Evolutionary conservation across 2,797 vertebrate species (phyloP).

Genomic region (Adelosebastes latens): DNA sequence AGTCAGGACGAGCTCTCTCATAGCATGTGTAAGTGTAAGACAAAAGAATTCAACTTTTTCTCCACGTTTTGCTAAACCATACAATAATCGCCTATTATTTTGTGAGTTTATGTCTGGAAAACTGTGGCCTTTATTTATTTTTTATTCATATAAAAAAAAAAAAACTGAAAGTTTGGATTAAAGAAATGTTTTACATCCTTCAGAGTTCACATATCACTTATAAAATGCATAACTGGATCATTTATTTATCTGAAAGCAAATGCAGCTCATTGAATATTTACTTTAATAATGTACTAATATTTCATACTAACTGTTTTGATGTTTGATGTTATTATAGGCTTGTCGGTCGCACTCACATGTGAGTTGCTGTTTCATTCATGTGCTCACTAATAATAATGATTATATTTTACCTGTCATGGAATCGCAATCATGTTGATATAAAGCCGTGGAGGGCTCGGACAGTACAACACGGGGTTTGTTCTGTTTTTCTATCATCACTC

Average conservation of each 20-base stretch:
- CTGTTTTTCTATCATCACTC: slow-evolving; percentile 38
- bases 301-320: background rate
- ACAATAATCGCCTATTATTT: background rate
- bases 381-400: slow-evolving; percentile 28
- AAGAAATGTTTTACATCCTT: background rate
- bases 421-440: slow-evolving; percentile 40
- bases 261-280: background rate
- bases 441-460: slow-evolving; percentile 13
- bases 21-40: background rate
- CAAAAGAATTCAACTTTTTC: background rate
- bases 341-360: background rate
- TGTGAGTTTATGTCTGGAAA: too few relatives aligned
- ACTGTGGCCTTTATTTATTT: background rate
- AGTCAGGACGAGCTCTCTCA: background rate
- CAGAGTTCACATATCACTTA: too few relatives aligned
- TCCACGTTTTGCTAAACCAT: background rate
- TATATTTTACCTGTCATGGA: slow-evolving; percentile 37
- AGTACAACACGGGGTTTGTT: slow-evolving; percentile 20
- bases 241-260: background rate
- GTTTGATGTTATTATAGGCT: background rate
- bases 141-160: background rate
- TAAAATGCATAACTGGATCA: background rate
- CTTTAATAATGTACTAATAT: background rate
- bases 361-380: slow-evolving; percentile 22
- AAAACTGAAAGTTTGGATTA: background rate